phyloP scores from a whole-genome alignment of 1,140 invertebrate species.

The Oedothorax gibbosus region DNA sequence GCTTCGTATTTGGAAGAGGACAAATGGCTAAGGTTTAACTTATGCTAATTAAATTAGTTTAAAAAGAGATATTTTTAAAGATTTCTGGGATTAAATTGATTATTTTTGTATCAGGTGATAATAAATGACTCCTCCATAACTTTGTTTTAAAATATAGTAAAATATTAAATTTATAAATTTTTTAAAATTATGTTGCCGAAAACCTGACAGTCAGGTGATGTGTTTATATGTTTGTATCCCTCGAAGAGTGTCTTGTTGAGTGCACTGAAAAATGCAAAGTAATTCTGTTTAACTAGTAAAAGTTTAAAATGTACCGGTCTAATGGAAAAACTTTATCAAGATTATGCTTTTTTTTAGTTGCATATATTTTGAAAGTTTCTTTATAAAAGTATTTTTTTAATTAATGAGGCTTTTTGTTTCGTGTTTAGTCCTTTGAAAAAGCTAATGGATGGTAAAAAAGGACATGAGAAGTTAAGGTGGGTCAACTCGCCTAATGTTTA shows the following conservation, averaged over 20 bases:
- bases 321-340: not conserved
- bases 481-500: conserved; percentile 99
- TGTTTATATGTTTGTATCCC: too few relatives aligned
- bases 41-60: too few relatives aligned
- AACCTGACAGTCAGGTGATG: too few relatives aligned
- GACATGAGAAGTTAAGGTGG: conserved; percentile 93
- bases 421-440: conserved; percentile 82
- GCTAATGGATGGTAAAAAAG: conserved; percentile 80
- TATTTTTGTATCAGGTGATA: too few relatives aligned
- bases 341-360: not conserved
- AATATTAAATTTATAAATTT: too few relatives aligned
- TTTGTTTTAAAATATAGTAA: too few relatives aligned
- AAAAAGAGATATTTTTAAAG: too few relatives aligned
- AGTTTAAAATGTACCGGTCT: not conserved
- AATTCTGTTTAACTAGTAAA: not conserved
- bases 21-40: conserved; percentile 64
- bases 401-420: not conserved
- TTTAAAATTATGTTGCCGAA: too few relatives aligned
- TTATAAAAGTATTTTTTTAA: not conserved
- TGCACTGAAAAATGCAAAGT: not conserved
- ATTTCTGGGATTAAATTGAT: too few relatives aligned
- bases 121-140: too few relatives aligned
- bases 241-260: not conserved
- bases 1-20: conserved; percentile 81
- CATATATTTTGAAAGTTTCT: not conserved